Conservation (phyloP, 2,797 vertebrate species). For the Rachycentron canadum region DNA sequence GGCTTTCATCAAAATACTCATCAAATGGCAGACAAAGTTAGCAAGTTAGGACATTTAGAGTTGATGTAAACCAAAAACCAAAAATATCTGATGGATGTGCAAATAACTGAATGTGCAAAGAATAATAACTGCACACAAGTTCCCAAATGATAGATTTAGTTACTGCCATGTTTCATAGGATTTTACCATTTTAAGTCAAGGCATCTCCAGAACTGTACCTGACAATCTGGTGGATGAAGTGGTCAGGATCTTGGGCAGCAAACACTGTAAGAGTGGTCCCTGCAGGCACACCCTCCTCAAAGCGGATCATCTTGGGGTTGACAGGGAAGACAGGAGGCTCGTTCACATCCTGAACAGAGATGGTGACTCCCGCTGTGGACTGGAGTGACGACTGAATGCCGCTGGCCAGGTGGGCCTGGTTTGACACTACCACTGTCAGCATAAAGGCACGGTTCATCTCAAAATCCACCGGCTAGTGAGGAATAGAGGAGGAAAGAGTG, state of each 20-base stretch:
- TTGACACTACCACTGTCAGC: conserved; percentile 96
- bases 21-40: not conserved
- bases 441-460: conserved; percentile 97
- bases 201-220: conserved; percentile 81
- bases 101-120: not conserved
- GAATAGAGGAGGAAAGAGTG: not conserved
- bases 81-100: not conserved
- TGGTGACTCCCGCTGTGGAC: conserved; percentile 95
- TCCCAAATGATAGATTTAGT: not conserved
- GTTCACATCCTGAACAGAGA: conserved; percentile 93
- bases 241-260: conserved; percentile 94
- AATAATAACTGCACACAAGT: not conserved
- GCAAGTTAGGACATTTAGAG: not conserved
- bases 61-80: not conserved
- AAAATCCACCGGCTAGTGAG: conserved; percentile 92
- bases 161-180: not conserved
- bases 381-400: conserved; percentile 96
- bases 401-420: conserved; percentile 93
- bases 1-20: not conserved
- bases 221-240: conserved; percentile 96
- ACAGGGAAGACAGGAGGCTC: conserved; percentile 94
- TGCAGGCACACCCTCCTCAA: conserved; percentile 92
- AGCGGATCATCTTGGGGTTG: conserved; percentile 93
- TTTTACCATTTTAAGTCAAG: not conserved
- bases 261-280: conserved; percentile 93